Percentiles rank a stretch among this genome's conserved stretches.
Conservation (phyloP, 2,797 vertebrate species). For the Thaleichthys pacificus region DNA sequence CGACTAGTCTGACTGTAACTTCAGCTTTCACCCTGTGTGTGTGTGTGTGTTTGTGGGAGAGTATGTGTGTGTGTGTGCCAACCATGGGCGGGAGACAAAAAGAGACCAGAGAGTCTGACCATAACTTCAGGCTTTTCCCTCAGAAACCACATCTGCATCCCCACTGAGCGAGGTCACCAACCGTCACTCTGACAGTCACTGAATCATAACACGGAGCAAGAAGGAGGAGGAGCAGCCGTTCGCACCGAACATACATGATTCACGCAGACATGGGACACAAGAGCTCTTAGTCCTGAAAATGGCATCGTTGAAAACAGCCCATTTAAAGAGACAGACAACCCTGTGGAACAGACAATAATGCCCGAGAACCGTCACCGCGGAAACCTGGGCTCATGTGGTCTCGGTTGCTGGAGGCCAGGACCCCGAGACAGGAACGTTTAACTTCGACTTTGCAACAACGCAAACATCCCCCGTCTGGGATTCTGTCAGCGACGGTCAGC, state of each 20-base stretch:
- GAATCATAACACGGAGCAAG: slow-evolving; percentile 22
- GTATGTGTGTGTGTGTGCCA: too few relatives aligned
- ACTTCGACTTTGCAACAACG: background rate
- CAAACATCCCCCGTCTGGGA: background rate
- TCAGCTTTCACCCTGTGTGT: slow-evolving; percentile 19
- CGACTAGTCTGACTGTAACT: slow-evolving; percentile 9
- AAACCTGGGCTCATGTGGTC: too few relatives aligned
- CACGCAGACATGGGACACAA: slow-evolving; percentile 41
- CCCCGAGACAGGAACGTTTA: too few relatives aligned
- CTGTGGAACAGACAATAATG: background rate
- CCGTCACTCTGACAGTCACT: slow-evolving; percentile 28
- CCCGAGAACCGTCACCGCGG: too few relatives aligned
- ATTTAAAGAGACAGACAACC: background rate
- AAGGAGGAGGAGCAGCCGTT: background rate
- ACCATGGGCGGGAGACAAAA: slow-evolving; percentile 22
- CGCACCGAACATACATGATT: slow-evolving; percentile 36
- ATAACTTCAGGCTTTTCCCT: slow-evolving; percentile 25
- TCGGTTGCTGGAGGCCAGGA: too few relatives aligned
- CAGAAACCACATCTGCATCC: slow-evolving; percentile 19
- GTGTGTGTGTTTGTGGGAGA: too few relatives aligned
- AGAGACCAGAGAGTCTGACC: background rate
- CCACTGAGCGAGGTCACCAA: background rate
- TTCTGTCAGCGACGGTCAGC: background rate
- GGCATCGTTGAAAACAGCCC: slow-evolving; percentile 35
- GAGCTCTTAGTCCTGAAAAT: slow-evolving; percentile 20